phyloP scores from a whole-genome alignment of 2,888 invertebrate genomes.

The Cybosia mesomella region DNA sequence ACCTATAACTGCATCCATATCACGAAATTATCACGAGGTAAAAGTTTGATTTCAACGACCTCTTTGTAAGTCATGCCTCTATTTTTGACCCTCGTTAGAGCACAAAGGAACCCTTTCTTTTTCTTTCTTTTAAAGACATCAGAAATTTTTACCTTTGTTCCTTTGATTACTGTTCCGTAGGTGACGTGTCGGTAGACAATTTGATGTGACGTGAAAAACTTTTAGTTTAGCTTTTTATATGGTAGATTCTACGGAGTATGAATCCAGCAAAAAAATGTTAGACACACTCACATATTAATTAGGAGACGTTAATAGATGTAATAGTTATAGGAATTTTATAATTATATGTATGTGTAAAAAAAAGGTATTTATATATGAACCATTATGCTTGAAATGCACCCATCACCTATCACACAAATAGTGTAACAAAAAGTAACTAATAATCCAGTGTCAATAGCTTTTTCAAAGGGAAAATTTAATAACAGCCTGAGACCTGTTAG shows the following conservation, averaged over 20 bases:
- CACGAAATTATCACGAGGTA: constrained; percentile 24
- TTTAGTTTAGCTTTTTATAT: not conserved
- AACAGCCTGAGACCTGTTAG: too few species aligned
- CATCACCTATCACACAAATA: too few species aligned
- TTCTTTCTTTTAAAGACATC: constrained; percentile 59
- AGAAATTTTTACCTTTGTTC: constrained; percentile 59
- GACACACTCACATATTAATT: too few species aligned
- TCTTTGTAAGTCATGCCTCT: constrained; percentile 61
- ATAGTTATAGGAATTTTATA: too few species aligned
- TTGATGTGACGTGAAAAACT: not conserved
- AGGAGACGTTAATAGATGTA: too few species aligned
- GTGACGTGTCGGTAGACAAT: constrained; percentile 29
- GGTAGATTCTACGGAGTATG: not conserved
- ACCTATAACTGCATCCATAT: too few species aligned
- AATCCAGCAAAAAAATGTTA: not conserved
- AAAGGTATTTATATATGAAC: too few species aligned
- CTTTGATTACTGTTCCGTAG: constrained; percentile 58
- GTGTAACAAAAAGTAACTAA: too few species aligned
- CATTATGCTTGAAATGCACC: too few species aligned
- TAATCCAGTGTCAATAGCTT: too few species aligned
- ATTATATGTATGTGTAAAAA: too few species aligned
- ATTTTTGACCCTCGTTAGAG: constrained; percentile 69
- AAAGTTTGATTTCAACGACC: constrained; percentile 50
- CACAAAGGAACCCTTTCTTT: constrained; percentile 63
- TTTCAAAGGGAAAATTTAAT: too few species aligned